Conservation (phyloP, 2,113 vertebrate species). For the Ameiurus melas region DNA sequence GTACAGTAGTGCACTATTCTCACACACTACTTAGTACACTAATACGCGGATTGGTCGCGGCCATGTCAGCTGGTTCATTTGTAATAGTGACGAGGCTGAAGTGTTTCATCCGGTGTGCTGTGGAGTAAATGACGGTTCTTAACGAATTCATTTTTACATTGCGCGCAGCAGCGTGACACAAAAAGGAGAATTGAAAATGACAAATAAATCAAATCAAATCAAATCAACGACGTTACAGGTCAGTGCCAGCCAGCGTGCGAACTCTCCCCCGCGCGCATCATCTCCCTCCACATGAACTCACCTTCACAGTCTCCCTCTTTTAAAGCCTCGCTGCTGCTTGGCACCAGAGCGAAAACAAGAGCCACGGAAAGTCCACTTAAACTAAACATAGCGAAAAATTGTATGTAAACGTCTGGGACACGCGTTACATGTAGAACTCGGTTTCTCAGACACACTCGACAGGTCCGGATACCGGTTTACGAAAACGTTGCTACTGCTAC, state of each 20-base stretch:
- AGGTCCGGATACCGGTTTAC: slow-evolving; percentile 61
- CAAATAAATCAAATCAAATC: too few species aligned
- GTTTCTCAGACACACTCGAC: not conserved
- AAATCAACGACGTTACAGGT: not conserved
- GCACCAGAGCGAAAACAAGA: slow-evolving; percentile 76
- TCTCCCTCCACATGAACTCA: slow-evolving; percentile 61
- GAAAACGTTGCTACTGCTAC: slow-evolving; percentile 35
- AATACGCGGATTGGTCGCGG: not conserved
- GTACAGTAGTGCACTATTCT: not conserved
- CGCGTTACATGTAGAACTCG: not conserved
- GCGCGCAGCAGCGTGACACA: not conserved
- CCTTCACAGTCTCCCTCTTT: slow-evolving; percentile 90
- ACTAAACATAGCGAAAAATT: slow-evolving; percentile 73
- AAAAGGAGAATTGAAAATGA: not conserved
- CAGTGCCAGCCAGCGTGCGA: not conserved
- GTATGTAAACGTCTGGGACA: not conserved
- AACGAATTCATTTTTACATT: not conserved
- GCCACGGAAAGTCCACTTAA: slow-evolving; percentile 79
- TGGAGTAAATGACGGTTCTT: not conserved
- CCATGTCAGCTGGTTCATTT: not conserved
- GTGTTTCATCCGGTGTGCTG: not conserved
- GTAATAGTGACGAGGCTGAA: not conserved
- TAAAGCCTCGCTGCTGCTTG: slow-evolving; percentile 67
- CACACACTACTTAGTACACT: not conserved
- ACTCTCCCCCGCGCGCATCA: not conserved